Percentiles rank a stretch among this genome's conserved stretches.
phyloP scores from a whole-genome alignment of 2,113 vertebrate genomes.

The Otolemur garnettii region DNA sequence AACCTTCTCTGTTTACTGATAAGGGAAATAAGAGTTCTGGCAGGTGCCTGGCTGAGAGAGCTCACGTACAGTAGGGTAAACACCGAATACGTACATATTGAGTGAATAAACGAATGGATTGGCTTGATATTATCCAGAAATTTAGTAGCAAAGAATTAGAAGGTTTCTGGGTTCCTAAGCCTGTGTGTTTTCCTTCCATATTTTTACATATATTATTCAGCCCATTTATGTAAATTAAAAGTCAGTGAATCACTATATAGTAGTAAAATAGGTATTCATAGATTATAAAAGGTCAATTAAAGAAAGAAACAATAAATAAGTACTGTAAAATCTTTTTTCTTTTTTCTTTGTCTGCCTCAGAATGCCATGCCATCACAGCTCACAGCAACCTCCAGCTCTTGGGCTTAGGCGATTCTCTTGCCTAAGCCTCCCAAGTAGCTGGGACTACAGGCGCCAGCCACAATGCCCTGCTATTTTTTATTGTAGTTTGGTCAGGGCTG shows the following conservation, averaged over 20 bases:
- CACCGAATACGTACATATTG: too few relatives aligned
- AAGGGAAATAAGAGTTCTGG: background rate
- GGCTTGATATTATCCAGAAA: background rate
- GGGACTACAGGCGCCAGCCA: too few relatives aligned
- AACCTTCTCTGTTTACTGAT: background rate
- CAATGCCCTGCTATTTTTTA: too few relatives aligned
- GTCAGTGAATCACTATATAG: background rate
- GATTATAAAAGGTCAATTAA: background rate
- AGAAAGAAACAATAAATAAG: background rate
- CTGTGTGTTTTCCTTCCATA: background rate
- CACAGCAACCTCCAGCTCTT: too few relatives aligned
- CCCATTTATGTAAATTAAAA: background rate
- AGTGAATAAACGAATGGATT: background rate
- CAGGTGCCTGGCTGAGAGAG: background rate
- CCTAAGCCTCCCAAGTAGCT: too few relatives aligned
- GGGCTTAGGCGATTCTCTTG: too few relatives aligned
- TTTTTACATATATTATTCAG: background rate
- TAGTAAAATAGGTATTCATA: conserved; percentile 7
- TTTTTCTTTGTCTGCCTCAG: too few relatives aligned
- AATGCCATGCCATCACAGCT: too few relatives aligned
- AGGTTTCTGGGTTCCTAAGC: background rate
- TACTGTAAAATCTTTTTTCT: background rate
- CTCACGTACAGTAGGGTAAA: rapidly evolving
- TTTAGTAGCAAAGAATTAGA: background rate
- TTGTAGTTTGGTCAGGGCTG: too few relatives aligned